Conservation (phyloP, 2,797 vertebrate species). For the Oreochromis grahami region DNA sequence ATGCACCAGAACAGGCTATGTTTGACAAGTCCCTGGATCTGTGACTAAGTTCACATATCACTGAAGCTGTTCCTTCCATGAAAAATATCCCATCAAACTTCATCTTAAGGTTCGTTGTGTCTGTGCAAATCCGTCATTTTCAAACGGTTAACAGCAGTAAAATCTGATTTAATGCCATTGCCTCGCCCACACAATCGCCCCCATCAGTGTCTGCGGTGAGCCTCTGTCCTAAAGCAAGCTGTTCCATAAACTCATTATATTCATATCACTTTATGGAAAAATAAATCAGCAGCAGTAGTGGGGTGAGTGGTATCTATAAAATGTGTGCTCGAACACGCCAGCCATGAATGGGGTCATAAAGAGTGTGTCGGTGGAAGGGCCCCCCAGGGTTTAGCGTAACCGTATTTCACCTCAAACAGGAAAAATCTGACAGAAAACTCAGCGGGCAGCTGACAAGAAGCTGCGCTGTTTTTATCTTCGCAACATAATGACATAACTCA, state of each 20-base stretch:
- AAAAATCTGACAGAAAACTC: conserved; percentile 7
- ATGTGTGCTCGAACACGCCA: conserved; percentile 39
- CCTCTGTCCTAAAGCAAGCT: conserved; percentile 35
- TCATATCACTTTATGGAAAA: conserved; percentile 50
- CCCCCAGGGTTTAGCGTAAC: conserved; percentile 2
- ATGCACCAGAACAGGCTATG: not conserved
- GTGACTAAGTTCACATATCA: not conserved
- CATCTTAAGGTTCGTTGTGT: not conserved
- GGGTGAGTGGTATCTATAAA: conserved; percentile 46
- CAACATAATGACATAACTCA: not conserved
- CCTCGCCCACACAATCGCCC: rapidly evolving
- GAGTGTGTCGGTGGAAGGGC: conserved; percentile 13
- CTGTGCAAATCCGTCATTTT: not conserved
- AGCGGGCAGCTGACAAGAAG: not conserved
- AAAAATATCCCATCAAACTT: not conserved
- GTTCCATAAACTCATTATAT: conserved; percentile 48
- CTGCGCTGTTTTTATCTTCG: not conserved
- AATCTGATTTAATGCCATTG: not conserved
- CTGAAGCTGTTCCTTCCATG: not conserved
- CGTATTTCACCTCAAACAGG: conserved; percentile 3
- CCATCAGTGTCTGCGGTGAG: not conserved
- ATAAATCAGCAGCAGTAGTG: conserved; percentile 51
- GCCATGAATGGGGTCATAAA: conserved; percentile 35
- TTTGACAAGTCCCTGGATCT: not conserved
- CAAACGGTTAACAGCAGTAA: not conserved